phyloP scores from a whole-genome alignment of 2,113 vertebrate genomes.

The Pygoscelis antarcticus region DNA sequence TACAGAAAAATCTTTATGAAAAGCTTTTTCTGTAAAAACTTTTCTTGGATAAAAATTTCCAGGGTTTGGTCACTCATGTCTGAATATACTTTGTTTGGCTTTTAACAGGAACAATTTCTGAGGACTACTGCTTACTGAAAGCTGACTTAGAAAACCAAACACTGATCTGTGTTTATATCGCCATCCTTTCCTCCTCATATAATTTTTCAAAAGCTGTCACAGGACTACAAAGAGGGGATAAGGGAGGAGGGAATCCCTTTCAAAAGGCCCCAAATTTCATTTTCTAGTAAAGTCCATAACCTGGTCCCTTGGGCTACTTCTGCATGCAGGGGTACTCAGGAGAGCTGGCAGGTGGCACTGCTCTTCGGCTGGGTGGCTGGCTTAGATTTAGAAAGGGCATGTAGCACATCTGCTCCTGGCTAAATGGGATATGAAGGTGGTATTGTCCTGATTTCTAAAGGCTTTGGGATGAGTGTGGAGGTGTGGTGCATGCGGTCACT shows the following conservation, averaged over 20 bases:
- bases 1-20: background rate
- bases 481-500: background rate
- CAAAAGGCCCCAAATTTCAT: background rate
- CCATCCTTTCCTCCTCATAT: background rate
- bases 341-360: background rate
- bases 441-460: background rate
- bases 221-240: accelerated
- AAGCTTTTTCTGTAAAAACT: background rate
- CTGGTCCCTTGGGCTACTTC: background rate
- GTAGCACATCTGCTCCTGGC: background rate
- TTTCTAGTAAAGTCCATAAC: background rate
- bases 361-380: background rate
- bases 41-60: background rate
- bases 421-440: background rate
- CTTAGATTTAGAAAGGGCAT: background rate
- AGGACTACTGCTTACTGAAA: background rate
- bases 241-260: background rate
- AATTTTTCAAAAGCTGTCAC: background rate
- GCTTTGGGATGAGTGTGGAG: background rate
- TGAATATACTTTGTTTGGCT: background rate
- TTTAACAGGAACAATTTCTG: background rate
- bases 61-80: background rate
- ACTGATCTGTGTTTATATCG: background rate
- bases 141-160: background rate
- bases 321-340: background rate